Base-by-base conservation (phyloP, 2,113 vertebrate genomes). In the Crotalus viridis region DNA sequence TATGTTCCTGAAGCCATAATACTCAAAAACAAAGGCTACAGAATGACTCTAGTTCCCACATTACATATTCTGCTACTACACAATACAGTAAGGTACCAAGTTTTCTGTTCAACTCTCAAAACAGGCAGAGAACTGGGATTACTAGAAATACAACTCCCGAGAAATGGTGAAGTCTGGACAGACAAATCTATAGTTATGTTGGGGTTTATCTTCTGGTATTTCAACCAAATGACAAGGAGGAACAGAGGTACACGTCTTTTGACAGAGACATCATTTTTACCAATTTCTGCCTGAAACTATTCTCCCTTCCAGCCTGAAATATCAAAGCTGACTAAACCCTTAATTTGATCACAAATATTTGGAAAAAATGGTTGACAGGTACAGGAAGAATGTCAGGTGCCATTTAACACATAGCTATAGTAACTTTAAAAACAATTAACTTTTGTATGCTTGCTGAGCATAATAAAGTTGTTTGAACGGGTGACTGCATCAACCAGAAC, bases 131-230 rank as follows among this genome's bases (percentile, higher is more conserved):
- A 94, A 48, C 17, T 90, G 85, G 17, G 26, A 87, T 59, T 6
- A 33, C 0, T 22, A 94, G 57, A 93, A 94, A 91, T 1, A 55
- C 89, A 88, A 51, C 69, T 51, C 89, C 46, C n/a, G 12, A 89
- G 13, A 93, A 96, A 86, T 15, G 61, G 85, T 61, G 88, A 94
- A 96, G n/a, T 64, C 91, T 69, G 33, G 43, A 69, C 51, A 85
- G 86, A 94, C 85, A 93, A 85, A 92, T 55, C 87, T 94, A 87
- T 13, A 96, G 74, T 57, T 46, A 85, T 22, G 22, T 46, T 57
- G 10, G 86, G 46, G n/a, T 95, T 52, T 91, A 94, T 0, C 91
- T 92, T 8, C 91, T 61, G 91, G 92, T 0, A 13, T 90, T 92
- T 81, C 51, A 74, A 88, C 22, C n/a, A 91, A 26, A 22, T 15